Percentiles rank a stretch among this genome's conserved stretches.
phyloP scores from a whole-genome alignment of 2,797 vertebrate species.

The Paguma larvata region DNA sequence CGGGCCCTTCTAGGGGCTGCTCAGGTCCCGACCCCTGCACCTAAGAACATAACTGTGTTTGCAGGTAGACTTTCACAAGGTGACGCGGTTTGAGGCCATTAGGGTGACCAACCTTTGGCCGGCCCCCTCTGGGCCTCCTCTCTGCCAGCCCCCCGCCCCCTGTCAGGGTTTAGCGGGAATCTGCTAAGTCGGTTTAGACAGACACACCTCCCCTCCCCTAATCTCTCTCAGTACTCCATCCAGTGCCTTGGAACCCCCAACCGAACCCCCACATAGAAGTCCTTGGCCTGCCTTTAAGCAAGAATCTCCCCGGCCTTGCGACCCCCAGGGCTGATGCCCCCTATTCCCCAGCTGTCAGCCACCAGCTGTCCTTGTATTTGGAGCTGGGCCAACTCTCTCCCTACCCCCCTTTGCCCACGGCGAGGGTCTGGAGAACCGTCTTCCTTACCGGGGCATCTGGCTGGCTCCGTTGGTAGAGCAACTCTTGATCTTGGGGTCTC shows the following conservation, averaged over 20 bases:
- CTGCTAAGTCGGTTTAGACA: not conserved
- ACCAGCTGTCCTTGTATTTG: not conserved
- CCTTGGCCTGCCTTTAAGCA: not conserved
- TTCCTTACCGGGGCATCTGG: not conserved
- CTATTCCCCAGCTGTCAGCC: not conserved
- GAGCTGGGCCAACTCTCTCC: not conserved
- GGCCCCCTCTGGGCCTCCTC: not conserved
- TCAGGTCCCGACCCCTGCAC: not conserved
- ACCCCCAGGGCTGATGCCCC: too few relatives aligned
- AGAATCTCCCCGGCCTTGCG: not conserved
- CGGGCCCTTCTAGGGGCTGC: not conserved
- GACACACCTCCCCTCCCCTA: not conserved
- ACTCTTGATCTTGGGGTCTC: not conserved
- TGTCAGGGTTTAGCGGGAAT: not conserved
- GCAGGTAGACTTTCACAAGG: not conserved
- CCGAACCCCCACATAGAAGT: not conserved
- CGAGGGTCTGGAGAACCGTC: not conserved
- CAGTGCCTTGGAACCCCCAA: too few relatives aligned
- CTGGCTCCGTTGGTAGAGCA: not conserved
- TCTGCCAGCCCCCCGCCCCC: not conserved
- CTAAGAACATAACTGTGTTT: not conserved
- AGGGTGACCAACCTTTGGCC: not conserved
- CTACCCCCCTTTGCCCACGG: rapidly evolving
- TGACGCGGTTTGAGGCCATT: not conserved
- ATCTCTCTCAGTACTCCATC: not conserved